These are phyloP conservation scores for Orthonychiurus folsomi DNA, from an alignment of 2,888 invertebrate species.

Conservation along the genomic window DNA sequence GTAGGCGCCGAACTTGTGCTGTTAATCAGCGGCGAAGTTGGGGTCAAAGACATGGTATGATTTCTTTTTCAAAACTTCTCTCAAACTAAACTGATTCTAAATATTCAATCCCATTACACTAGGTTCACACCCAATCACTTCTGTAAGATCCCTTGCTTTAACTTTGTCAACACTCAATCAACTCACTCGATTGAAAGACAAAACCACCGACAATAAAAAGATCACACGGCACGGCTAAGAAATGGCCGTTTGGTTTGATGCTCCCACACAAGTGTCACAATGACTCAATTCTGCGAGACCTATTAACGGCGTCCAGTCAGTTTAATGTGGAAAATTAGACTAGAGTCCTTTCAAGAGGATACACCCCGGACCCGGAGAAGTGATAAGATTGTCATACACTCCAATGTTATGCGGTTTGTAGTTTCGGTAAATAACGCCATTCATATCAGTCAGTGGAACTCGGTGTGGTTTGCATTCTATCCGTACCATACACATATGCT, in stretches of 20 bases:
- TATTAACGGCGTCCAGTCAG: no score
- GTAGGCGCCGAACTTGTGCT: no score
- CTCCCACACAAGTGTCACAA: no score
- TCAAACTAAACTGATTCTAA: no score
- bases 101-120: no score
- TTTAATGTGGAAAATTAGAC: neutral
- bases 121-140: no score
- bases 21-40: no score
- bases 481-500: neutral
- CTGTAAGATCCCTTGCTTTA: no score
- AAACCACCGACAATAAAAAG: neutral
- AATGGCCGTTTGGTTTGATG: neutral
- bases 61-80: no score
- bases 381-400: neutral
- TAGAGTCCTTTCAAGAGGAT: neutral
- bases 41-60: no score
- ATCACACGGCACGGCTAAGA: neutral
- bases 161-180: no score
- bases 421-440: neutral
- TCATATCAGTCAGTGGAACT: neutral
- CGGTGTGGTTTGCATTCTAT: neutral
- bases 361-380: neutral
- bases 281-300: no score
- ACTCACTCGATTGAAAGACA: neutral
- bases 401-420: constrained; percentile 1